Evolutionary conservation across 2,113 vertebrate genomes (phyloP).

Genomic region (Sterrhoptilus dennistouni): DNA sequence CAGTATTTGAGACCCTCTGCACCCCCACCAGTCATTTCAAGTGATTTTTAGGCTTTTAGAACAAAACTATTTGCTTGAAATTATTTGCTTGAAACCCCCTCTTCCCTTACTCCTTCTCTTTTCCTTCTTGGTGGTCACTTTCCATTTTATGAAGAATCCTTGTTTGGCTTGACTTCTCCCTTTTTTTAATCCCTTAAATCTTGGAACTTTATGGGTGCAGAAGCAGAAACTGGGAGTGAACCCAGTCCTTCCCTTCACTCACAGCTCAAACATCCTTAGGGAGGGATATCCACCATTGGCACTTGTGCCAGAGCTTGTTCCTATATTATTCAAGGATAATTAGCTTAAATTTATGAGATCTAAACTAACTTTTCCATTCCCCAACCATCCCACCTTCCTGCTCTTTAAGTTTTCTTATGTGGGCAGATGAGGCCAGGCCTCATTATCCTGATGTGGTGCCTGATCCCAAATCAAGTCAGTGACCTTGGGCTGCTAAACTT

Average conservation of each 20-base stretch:
- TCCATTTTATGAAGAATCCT: not conserved
- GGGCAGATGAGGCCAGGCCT: not conserved
- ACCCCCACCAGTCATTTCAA: not conserved
- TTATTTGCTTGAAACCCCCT: not conserved
- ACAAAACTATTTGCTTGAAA: not conserved
- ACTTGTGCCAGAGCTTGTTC: not conserved
- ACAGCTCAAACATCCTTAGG: not conserved
- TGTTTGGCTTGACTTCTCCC: not conserved
- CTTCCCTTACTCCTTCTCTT: not conserved
- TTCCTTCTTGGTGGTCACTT: not conserved
- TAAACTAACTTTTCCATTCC: not conserved
- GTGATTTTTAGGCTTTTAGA: not conserved
- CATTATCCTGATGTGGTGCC: not conserved
- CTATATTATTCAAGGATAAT: not conserved
- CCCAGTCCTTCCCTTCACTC: not conserved
- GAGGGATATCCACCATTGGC: not conserved
- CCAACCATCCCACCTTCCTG: not conserved
- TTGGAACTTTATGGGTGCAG: not conserved
- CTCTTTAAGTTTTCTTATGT: rapidly evolving
- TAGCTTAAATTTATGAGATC: not conserved
- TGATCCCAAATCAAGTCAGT: not conserved
- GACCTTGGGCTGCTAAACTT: not conserved
- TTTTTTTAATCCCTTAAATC: not conserved
- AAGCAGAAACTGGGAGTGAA: not conserved
- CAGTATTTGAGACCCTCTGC: not conserved